Conservation (phyloP, 1,140 invertebrate species). For the Acromyrmex charruanus region DNA sequence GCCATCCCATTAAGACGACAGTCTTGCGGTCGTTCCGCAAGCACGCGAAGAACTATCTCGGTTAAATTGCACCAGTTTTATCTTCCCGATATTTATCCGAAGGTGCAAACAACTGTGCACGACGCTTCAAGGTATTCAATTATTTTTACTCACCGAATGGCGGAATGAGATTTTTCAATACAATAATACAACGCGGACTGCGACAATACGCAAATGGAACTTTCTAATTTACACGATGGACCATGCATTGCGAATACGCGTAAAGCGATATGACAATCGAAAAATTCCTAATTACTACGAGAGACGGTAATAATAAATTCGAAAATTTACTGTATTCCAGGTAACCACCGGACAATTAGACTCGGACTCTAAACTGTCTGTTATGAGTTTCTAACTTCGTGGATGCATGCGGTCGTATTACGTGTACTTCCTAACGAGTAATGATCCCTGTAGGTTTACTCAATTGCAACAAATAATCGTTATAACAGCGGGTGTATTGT, state of each 20-base stretch:
- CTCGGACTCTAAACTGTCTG: slow-evolving; percentile 64
- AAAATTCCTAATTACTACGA: slow-evolving; percentile 40
- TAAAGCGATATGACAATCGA: neutral
- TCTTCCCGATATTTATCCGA: slow-evolving; percentile 12
- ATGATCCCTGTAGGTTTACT: slow-evolving; percentile 58
- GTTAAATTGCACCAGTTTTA: slow-evolving; percentile 41
- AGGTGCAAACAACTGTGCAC: slow-evolving; percentile 18
- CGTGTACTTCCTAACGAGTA: slow-evolving; percentile 51
- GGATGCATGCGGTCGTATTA: slow-evolving; percentile 27
- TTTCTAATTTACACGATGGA: slow-evolving; percentile 10
- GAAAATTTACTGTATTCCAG: slow-evolving; percentile 47
- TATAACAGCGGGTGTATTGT: slow-evolving; percentile 29
- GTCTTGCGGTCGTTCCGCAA: slow-evolving; percentile 21
- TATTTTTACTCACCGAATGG: neutral
- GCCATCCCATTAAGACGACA: slow-evolving; percentile 53
- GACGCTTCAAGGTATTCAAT: neutral
- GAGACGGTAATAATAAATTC: slow-evolving; percentile 45
- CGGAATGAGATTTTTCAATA: slow-evolving; percentile 10
- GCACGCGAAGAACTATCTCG: slow-evolving; percentile 38
- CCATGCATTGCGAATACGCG: neutral
- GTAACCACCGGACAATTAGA: slow-evolving; percentile 62
- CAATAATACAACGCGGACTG: neutral
- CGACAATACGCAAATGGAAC: slow-evolving; percentile 5
- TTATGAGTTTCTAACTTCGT: slow-evolving; percentile 60
- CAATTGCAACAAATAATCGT: slow-evolving; percentile 65